Percentiles rank a stretch among this genome's conserved stretches.
phyloP scores from a whole-genome alignment of 2,888 invertebrate species.

The Diaperis boleti region DNA sequence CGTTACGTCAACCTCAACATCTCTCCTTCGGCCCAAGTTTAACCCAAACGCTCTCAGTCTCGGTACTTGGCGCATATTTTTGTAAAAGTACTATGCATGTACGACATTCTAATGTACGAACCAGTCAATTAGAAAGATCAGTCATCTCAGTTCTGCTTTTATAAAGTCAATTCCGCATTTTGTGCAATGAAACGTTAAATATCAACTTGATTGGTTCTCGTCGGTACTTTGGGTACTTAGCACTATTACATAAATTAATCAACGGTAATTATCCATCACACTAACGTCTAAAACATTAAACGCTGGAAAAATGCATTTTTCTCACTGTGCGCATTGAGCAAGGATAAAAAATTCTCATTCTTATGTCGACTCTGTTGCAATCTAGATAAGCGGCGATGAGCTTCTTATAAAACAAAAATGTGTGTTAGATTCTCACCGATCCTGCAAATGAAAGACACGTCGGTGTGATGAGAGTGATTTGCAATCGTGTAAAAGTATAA shows the following conservation, averaged over 20 bases:
- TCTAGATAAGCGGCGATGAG: conserved; percentile 6
- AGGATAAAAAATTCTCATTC: too few relatives aligned
- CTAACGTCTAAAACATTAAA: too few relatives aligned
- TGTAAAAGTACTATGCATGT: background rate
- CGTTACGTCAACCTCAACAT: too few relatives aligned
- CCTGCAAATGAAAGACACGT: conserved; percentile 30
- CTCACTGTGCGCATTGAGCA: too few relatives aligned
- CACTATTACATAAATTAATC: conserved; percentile 8
- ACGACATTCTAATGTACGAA: conserved; percentile 3
- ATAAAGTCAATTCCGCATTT: conserved; percentile 15
- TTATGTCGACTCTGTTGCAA: conserved; percentile 15
- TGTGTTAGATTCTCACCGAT: conserved; percentile 7
- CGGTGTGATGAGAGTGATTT: conserved; percentile 14
- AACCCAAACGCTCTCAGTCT: too few relatives aligned
- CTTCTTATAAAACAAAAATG: background rate
- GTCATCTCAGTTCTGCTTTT: background rate
- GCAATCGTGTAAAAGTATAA: conserved; percentile 29
- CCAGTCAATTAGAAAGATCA: background rate
- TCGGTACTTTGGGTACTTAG: conserved; percentile 6
- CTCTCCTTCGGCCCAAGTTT: too few relatives aligned
- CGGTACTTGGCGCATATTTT: too few relatives aligned
- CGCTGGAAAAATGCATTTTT: too few relatives aligned
- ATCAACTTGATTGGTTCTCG: background rate
- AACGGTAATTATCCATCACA: background rate
- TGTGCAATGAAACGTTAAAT: conserved; percentile 17